phyloP scores from a whole-genome alignment of 2,113 vertebrate species.

The Pholis gunnellus region DNA sequence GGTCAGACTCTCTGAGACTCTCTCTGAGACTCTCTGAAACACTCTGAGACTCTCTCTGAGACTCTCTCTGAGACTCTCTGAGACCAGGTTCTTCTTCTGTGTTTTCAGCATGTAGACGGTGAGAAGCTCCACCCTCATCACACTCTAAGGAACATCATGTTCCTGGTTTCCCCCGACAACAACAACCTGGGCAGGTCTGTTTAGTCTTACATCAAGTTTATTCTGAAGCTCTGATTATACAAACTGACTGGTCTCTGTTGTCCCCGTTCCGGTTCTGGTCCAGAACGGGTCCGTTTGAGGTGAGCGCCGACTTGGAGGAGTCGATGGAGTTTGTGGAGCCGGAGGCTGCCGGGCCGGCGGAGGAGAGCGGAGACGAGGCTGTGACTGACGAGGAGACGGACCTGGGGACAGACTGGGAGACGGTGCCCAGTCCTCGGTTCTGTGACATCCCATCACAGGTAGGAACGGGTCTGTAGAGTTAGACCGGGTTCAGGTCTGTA shows the following conservation, averaged over 20 bases:
- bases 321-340: slow-evolving; percentile 98
- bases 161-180: slow-evolving; percentile 92
- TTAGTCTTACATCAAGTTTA: background rate
- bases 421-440: slow-evolving; percentile 95
- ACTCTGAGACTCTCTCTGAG: background rate
- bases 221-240: too few relatives aligned
- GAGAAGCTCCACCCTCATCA: slow-evolving; percentile 97
- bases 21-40: background rate
- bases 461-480: background rate
- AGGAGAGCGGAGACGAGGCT: slow-evolving; percentile 93
- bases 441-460: slow-evolving; percentile 97
- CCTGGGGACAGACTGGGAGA: slow-evolving; percentile 98
- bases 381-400: slow-evolving; percentile 96
- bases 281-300: slow-evolving; percentile 96
- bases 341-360: slow-evolving; percentile 86
- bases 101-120: slow-evolving; percentile 90
- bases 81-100: background rate
- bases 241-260: background rate
- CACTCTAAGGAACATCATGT: slow-evolving; percentile 98
- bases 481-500: background rate
- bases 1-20: slow-evolving; percentile 75
- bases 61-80: background rate
- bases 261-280: background rate
- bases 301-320: slow-evolving; percentile 94
- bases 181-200: slow-evolving; percentile 92